phyloP scores from a whole-genome alignment of 1,140 invertebrate genomes.

The Brachionus sp. region DNA sequence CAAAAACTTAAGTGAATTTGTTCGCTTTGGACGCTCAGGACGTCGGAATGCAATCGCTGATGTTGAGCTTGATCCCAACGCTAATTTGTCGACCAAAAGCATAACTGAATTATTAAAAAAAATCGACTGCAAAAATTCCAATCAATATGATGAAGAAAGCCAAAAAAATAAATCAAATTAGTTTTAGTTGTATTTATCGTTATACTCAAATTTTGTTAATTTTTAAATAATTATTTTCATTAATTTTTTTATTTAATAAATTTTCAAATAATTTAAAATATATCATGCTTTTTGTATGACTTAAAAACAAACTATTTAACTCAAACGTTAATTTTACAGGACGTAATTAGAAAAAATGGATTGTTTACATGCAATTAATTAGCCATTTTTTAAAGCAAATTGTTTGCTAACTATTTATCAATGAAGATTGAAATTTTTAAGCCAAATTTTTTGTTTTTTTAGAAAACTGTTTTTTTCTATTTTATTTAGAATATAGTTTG shows the following conservation, averaged over 20 bases:
- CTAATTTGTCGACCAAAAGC: background rate
- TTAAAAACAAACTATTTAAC: background rate
- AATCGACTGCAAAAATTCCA: conserved; percentile 7
- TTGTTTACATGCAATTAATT: no score
- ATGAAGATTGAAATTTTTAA: no score
- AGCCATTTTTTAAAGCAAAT: no score
- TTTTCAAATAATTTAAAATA: background rate
- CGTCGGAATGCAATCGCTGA: conserved; percentile 24
- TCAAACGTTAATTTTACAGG: no score
- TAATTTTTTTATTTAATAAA: background rate
- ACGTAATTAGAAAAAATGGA: no score
- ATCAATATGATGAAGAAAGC: background rate
- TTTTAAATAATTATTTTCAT: background rate
- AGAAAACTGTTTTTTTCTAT: no score
- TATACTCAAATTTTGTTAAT: background rate
- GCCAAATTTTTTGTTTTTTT: no score
- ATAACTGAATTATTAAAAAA: conserved; percentile 4
- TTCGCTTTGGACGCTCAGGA: background rate
- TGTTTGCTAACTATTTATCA: no score
- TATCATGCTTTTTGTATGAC: background rate
- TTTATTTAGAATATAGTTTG: no score
- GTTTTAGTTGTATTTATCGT: background rate
- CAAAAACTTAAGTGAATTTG: background rate
- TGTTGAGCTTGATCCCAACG: conserved; percentile 16
- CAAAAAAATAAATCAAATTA: background rate